Evolutionary conservation across 1,140 invertebrate genomes (phyloP).

Genomic region (Aphaenogaster ashmeadi): DNA sequence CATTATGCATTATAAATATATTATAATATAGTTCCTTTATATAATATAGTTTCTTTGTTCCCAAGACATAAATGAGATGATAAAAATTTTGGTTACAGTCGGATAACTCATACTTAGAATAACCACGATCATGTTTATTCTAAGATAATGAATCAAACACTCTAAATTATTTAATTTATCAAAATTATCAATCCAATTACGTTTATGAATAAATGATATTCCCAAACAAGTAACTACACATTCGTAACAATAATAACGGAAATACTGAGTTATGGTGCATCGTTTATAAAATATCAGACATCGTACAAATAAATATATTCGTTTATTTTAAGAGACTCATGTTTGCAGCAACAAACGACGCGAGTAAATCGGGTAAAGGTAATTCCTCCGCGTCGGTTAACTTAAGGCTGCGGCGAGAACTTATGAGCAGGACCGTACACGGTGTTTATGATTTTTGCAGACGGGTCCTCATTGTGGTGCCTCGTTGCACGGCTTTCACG

Average conservation of each 20-base stretch:
- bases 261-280: background rate
- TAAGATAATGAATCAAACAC: background rate
- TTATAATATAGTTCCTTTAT: background rate
- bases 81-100: background rate
- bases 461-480: slow-evolving; percentile 69
- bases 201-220: background rate
- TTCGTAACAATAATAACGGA: background rate
- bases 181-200: background rate
- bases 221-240: background rate
- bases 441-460: slow-evolving; percentile 81
- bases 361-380: slow-evolving; percentile 40
- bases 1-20: background rate
- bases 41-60: background rate
- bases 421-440: slow-evolving; percentile 67
- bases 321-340: slow-evolving; percentile 21
- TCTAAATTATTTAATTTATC: slow-evolving; percentile 16
- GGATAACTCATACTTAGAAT: background rate
- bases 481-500: slow-evolving; percentile 70
- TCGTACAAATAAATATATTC: slow-evolving; percentile 3
- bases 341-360: slow-evolving; percentile 7
- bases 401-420: slow-evolving; percentile 45
- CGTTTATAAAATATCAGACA: background rate
- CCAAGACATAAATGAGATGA: background rate
- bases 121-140: background rate
- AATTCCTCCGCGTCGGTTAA: slow-evolving; percentile 54